Evolutionary conservation across 2,888 invertebrate genomes (phyloP).

Genomic region (Aethes cnicana): DNA sequence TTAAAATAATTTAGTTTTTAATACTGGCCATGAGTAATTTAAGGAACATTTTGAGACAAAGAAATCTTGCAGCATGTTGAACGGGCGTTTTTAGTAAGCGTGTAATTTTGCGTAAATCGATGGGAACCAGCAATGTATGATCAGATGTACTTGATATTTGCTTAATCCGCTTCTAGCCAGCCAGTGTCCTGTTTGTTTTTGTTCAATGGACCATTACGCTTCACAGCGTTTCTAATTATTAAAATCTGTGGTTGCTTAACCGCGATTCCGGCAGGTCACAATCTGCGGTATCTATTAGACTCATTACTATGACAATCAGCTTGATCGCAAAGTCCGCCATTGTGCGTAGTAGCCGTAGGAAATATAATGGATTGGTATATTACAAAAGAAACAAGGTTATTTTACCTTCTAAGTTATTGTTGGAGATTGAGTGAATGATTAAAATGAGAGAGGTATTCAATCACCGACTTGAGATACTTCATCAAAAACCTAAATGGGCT

Average conservation of each 20-base stretch:
- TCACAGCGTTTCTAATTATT: background rate
- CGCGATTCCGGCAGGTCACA: slow-evolving; percentile 18
- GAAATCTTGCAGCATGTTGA: slow-evolving; percentile 4
- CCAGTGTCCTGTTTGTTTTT: slow-evolving; percentile 6
- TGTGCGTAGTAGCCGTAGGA: slow-evolving; percentile 12
- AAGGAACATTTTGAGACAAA: slow-evolving; percentile 1
- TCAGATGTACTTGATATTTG: too few species aligned
- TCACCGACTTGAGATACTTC: too few species aligned
- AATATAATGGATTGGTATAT: slow-evolving; percentile 4
- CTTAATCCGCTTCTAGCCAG: background rate
- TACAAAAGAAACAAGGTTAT: too few species aligned
- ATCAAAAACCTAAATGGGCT: too few species aligned
- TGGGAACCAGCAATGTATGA: slow-evolving; percentile 11
- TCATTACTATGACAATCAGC: slow-evolving; percentile 16
- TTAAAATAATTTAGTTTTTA: background rate
- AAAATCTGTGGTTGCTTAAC: slow-evolving; percentile 21
- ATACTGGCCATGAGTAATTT: background rate
- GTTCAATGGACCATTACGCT: background rate
- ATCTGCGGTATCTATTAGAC: slow-evolving; percentile 22
- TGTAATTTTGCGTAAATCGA: slow-evolving; percentile 16
- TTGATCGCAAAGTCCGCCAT: slow-evolving; percentile 14
- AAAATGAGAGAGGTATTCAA: too few species aligned
- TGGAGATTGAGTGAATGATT: too few species aligned
- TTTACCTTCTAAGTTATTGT: too few species aligned
- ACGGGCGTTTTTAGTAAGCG: slow-evolving; percentile 7